These are phyloP conservation scores for Marasmarcha lunaedactyla DNA, from an alignment of 2,888 invertebrate species.

Conservation along the genomic window DNA sequence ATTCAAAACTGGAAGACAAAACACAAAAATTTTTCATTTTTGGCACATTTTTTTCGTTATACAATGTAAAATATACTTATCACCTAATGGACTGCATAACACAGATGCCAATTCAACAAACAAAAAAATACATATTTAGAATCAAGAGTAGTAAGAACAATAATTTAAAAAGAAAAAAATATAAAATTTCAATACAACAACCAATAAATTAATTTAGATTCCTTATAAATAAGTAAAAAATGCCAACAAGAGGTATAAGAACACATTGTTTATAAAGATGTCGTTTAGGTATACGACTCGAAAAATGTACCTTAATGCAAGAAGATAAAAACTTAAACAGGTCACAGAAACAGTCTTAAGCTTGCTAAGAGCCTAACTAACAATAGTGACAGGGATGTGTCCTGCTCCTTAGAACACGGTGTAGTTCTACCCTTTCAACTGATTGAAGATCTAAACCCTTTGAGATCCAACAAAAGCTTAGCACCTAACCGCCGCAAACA, in stretches of 20 bases:
- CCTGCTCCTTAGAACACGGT: constrained; percentile 66
- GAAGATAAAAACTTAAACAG: constrained; percentile 68
- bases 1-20: constrained; percentile 38
- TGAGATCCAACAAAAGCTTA: constrained; percentile 56
- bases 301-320: constrained; percentile 47
- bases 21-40: constrained; percentile 32
- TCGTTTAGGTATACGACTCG: constrained; percentile 28
- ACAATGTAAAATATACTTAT: constrained; percentile 18
- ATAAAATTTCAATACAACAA: constrained; percentile 58
- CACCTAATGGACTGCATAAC: constrained; percentile 54
- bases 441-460: constrained; percentile 26
- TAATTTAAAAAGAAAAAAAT: constrained; percentile 54
- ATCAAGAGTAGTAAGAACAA: constrained; percentile 48
- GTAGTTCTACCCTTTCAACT: constrained; percentile 45
- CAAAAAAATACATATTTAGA: constrained; percentile 35
- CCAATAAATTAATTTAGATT: constrained; percentile 70
- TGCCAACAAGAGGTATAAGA: constrained; percentile 70
- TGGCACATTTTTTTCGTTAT: constrained; percentile 36
- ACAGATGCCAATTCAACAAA: constrained; percentile 53
- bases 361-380: constrained; percentile 68
- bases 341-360: constrained; percentile 72
- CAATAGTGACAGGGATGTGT: constrained; percentile 68
- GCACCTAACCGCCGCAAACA: constrained; percentile 43
- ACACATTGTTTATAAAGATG: constrained; percentile 61
- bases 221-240: constrained; percentile 69